Conservation (phyloP, 2,113 vertebrate genomes). For the Alouatta palliata region DNA sequence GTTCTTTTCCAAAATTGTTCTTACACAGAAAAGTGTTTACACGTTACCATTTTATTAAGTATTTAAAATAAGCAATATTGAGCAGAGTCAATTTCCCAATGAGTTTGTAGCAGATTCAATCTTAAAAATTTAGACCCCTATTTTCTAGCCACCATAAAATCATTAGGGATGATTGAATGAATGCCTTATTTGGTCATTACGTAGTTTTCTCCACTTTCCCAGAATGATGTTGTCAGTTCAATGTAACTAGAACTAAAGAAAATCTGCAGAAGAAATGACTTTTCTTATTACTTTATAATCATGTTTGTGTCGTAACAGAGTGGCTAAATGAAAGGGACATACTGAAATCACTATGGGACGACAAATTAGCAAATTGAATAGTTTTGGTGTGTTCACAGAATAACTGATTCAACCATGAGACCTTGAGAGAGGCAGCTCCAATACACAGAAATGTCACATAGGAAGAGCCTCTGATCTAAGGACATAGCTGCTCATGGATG, state of each 20-base stretch:
- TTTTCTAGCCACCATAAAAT: constrained; percentile 32
- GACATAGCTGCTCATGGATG: not conserved
- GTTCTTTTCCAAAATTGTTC: not conserved
- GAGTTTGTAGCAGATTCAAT: not conserved
- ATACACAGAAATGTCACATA: not conserved
- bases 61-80: not conserved
- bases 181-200: not conserved
- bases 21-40: not conserved
- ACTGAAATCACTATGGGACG: constrained; percentile 32
- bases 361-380: constrained; percentile 63
- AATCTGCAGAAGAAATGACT: constrained; percentile 41
- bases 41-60: not conserved
- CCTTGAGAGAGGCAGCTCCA: not conserved
- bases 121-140: not conserved
- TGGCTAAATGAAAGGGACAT: constrained; percentile 64
- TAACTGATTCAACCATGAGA: constrained; percentile 52
- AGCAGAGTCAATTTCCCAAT: not conserved
- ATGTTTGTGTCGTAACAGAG: constrained; percentile 57
- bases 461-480: not conserved
- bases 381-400: constrained; percentile 60
- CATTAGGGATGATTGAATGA: not conserved
- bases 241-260: constrained; percentile 54
- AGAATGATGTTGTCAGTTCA: constrained; percentile 22
- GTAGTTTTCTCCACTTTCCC: constrained; percentile 23
- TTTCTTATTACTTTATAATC: constrained; percentile 67